phyloP scores from a whole-genome alignment of 2,797 vertebrate species.

The Leptatherina wallacei region DNA sequence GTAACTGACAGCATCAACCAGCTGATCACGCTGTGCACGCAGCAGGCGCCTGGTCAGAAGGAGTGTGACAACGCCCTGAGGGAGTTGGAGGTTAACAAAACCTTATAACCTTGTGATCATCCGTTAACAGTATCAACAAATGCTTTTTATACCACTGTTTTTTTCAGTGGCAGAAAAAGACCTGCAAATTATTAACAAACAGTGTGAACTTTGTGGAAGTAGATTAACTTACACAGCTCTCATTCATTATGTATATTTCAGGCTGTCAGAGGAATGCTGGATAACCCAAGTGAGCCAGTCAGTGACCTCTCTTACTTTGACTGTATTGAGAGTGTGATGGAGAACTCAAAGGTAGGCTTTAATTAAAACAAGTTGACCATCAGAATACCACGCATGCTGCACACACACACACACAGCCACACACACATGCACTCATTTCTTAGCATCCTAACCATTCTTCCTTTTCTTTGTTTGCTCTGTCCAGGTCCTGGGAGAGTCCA shows the following conservation, averaged over 20 bases:
- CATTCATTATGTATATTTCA: slow-evolving; percentile 53
- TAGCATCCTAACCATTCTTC: slow-evolving; percentile 11
- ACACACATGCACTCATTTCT: not conserved
- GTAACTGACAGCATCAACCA: slow-evolving; percentile 99
- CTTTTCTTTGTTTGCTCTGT: slow-evolving; percentile 11
- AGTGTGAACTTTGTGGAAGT: not conserved
- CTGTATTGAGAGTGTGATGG: slow-evolving; percentile 99
- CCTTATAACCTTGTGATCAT: slow-evolving; percentile 11
- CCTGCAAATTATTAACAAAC: not conserved
- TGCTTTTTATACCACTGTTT: not conserved
- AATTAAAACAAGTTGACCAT: not conserved
- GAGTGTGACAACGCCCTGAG: slow-evolving; percentile 97
- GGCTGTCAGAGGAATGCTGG: slow-evolving; percentile 96
- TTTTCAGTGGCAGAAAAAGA: not conserved
- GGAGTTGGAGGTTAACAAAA: slow-evolving; percentile 91
- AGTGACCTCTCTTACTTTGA: slow-evolving; percentile 98
- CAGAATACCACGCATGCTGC: not conserved
- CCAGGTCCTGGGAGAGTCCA: slow-evolving; percentile 96
- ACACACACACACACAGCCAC: not conserved
- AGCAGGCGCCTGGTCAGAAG: slow-evolving; percentile 98
- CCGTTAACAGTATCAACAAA: not conserved
- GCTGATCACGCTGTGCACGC: slow-evolving; percentile 96
- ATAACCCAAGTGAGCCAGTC: slow-evolving; percentile 95
- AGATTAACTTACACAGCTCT: not conserved
- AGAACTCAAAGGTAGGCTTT: slow-evolving; percentile 94